Base-by-base conservation (phyloP, 2,888 invertebrate species). In the Altica lythri region DNA sequence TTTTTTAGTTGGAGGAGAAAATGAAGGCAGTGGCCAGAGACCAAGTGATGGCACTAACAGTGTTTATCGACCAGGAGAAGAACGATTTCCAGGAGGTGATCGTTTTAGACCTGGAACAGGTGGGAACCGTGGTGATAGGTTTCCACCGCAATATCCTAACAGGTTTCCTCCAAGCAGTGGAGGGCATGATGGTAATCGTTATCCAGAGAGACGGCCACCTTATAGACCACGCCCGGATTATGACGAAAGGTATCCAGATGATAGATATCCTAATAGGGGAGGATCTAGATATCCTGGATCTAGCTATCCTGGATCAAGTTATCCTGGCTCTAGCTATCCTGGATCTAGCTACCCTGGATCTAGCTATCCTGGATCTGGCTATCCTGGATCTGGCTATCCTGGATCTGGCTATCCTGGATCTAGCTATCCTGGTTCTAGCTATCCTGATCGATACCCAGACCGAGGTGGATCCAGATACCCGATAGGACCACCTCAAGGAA, bases 291-390 rank as follows among this genome's bases (percentile, higher is more conserved):
- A 69, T 49, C 81, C 81, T 3, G 68, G 44, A 42, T 62, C 61
- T 10, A 58, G 59, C 32, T 54, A 57, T 18, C 51, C 60, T 3
- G 37, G 53, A 12, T 35, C 35, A 6, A 29, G 77, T 35, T 32
- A 29, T 51, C 47, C 59, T 10, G 42, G 53, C 6, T 38, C 38
- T 9, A 30, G 77, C 43, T 71, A 64, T 58, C 57, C 62, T 1
- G 38, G 10, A 2, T 66, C 64, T 35, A 57, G 63, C 43, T 61
- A 61, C 57, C 80, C 79, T 80, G 13, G 47, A 4, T 77, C 40
- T 4, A 79, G 68, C 78, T 78, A 60, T 74, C 74, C 60, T 52
- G 27, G 37, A 18, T 29, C 47, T 9, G 29, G 81, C 67, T 81
- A 80, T 60, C 80, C 80, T 8, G n/a, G n/a, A n/a, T n/a, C 46